phyloP scores from a whole-genome alignment of 1,140 invertebrate genomes.

The Drosophila albomicans region DNA sequence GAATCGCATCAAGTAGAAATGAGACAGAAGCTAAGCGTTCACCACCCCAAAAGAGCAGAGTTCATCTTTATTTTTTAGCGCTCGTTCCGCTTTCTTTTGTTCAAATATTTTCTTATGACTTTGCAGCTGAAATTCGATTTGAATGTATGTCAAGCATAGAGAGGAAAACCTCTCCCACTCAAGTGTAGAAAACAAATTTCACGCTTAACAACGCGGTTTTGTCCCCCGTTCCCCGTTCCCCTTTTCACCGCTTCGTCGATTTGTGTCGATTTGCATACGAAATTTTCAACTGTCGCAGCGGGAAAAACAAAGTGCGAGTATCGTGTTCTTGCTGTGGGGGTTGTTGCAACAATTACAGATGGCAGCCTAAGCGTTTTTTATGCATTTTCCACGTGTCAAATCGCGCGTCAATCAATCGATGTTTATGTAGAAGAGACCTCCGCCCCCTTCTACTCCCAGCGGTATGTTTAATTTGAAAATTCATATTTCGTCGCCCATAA shows the following conservation, averaged over 20 bases:
- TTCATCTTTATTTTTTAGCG: constrained; percentile 24
- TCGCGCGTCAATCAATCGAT: constrained; percentile 83
- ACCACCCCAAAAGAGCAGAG: constrained; percentile 4
- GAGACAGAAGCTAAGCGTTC: constrained; percentile 16
- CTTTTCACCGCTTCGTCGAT: too few species aligned
- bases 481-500: constrained; percentile 72
- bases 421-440: constrained; percentile 25
- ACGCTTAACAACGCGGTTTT: constrained; percentile 81
- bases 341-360: constrained; percentile 79
- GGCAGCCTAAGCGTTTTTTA: constrained; percentile 61
- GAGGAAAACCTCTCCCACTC: constrained; percentile 19
- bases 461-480: constrained; percentile 81
- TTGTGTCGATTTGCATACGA: constrained; percentile 76
- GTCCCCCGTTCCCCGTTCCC: constrained; percentile 9
- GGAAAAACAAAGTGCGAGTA: constrained; percentile 31
- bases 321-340: constrained; percentile 36
- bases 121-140: constrained; percentile 78
- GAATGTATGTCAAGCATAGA: constrained; percentile 65
- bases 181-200: constrained; percentile 77
- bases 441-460: constrained; percentile 20
- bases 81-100: constrained; percentile 61
- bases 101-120: constrained; percentile 82
- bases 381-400: constrained; percentile 82
- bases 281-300: constrained; percentile 45
- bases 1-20: constrained; percentile 53